These are phyloP conservation scores for Lacerta viridis DNA, from an alignment of 2,797 vertebrate species.

Conservation along the genomic window DNA sequence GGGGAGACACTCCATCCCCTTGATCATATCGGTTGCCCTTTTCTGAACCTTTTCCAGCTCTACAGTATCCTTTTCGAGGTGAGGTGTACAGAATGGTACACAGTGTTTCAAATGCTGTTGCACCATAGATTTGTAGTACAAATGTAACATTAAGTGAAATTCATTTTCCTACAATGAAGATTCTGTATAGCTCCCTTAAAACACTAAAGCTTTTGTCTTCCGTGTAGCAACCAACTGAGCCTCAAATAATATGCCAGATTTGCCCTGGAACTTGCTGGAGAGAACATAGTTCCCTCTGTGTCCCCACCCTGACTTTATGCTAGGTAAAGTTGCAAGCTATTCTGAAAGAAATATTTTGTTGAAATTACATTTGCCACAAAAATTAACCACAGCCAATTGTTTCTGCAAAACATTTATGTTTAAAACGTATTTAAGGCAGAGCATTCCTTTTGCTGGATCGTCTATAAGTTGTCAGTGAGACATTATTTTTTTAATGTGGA, in stretches of 20 bases:
- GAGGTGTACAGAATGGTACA: too few relatives aligned
- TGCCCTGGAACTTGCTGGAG: background rate
- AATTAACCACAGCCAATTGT: background rate
- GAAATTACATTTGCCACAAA: conserved; percentile 5
- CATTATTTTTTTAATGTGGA: background rate
- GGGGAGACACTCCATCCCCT: too few relatives aligned
- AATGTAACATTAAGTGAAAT: background rate
- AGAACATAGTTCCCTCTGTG: background rate
- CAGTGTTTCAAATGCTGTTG: too few relatives aligned
- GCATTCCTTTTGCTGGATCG: background rate
- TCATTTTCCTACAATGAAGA: conserved; percentile 12
- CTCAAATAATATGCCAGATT: background rate
- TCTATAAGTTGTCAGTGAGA: conserved; percentile 10
- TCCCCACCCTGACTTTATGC: background rate
- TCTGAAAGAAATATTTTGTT: background rate
- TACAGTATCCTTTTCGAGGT: too few relatives aligned
- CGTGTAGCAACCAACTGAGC: background rate
- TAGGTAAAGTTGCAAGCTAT: background rate
- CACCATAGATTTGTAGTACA: background rate
- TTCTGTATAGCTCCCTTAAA: background rate
- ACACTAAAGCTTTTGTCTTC: conserved; percentile 12
- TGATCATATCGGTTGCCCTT: too few relatives aligned
- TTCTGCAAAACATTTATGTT: background rate
- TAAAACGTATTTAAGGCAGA: background rate
- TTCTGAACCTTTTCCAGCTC: too few relatives aligned